A percentile compares a stretch with the other conserved stretches of the same genome.
These are phyloP conservation scores for Siderastrea siderea DNA, from an alignment of 92 coral and sea anemone species.

Conservation along the genomic window DNA sequence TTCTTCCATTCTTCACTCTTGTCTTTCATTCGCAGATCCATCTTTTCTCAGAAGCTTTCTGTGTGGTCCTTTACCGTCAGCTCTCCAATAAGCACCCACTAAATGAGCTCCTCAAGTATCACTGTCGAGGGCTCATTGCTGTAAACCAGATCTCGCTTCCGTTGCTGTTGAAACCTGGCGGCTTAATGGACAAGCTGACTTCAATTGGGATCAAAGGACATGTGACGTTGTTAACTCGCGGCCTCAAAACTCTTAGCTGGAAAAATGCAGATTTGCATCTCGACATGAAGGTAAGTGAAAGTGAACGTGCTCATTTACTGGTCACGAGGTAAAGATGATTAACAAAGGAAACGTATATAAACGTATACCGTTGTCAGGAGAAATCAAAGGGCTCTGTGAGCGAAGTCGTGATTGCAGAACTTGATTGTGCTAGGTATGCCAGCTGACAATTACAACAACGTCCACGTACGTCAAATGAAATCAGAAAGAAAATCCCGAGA, in stretches of 20 bases:
- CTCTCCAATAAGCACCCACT: slow-evolving; percentile 77
- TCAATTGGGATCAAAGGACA: slow-evolving; percentile 84
- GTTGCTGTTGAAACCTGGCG: slow-evolving; percentile 45
- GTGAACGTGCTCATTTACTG: no score
- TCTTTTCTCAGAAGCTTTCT: slow-evolving; percentile 68
- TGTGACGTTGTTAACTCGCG: slow-evolving; percentile 53
- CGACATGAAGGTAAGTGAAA: slow-evolving; percentile 65
- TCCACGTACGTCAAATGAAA: no score
- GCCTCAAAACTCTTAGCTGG: slow-evolving; percentile 72
- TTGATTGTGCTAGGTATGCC: no score
- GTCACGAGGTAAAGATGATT: no score
- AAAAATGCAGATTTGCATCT: slow-evolving; percentile 78
- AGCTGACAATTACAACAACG: no score
- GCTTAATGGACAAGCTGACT: slow-evolving; percentile 76
- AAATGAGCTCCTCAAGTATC: slow-evolving; percentile 67
- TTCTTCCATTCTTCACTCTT: background rate
- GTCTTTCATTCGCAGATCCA: slow-evolving; percentile 44
- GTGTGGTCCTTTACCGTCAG: slow-evolving; percentile 67
- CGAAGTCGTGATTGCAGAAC: no score
- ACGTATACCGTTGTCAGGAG: no score
- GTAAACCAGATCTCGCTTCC: slow-evolving; percentile 80
- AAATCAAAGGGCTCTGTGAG: no score
- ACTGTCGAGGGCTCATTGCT: slow-evolving; percentile 78
- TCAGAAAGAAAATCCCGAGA: no score
- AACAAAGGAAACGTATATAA: no score